Base-by-base conservation (phyloP, 64 coral and sea anemone genomes). In the Montipora efflorescens region DNA sequence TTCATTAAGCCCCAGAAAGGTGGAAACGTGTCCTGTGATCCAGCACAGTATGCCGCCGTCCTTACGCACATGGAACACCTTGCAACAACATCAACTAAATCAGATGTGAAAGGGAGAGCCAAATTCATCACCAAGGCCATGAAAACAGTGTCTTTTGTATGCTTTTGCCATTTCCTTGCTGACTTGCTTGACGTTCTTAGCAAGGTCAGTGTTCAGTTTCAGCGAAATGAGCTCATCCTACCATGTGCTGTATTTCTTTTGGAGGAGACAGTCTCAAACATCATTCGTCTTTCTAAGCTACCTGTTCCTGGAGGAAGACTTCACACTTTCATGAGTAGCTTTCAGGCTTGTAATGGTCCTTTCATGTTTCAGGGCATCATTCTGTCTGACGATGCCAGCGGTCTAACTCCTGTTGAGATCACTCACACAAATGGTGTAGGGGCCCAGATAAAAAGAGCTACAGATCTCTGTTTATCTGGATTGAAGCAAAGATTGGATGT, bases 381-480 rank as follows among this genome's bases (percentile, higher is more conserved):
- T 87, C 83, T 87, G 47, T 87, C 83, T 70, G 62, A 43, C 83
- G 57, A 87, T 87, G n/a, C 67, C 21, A 87, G 46, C 67, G 83
- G 83, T 87, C 15, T 86, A 86, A 86, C 82, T 67, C 59, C 82
- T 70, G 82, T 62, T 62, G 82, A 85, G 23, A 86, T 86, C 25
- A 64, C 22, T 86, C 52, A 86, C 58, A 67, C 59, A 59, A 59
- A 51, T 87, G 83, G 83, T 59, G 69, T 67, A 87, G 62, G 62
- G 59, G 25, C 83, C 61, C 83, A 87, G 83, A 87, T 87, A 70
- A 87, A 87, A 87, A 51, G 67, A 28, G 83, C 83, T 62, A 87
- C 83, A 87, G 83, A 87, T 87, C 82, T 86, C 28, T 87, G 62
- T 87, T 87, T 87, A 59, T 87, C 83, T 70, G 61, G 83, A 62